Evolutionary conservation across 2,797 vertebrate genomes (phyloP), one percentile per base, ranked within the genome.

Genomic region (Amazonetta brasiliensis): DNA sequence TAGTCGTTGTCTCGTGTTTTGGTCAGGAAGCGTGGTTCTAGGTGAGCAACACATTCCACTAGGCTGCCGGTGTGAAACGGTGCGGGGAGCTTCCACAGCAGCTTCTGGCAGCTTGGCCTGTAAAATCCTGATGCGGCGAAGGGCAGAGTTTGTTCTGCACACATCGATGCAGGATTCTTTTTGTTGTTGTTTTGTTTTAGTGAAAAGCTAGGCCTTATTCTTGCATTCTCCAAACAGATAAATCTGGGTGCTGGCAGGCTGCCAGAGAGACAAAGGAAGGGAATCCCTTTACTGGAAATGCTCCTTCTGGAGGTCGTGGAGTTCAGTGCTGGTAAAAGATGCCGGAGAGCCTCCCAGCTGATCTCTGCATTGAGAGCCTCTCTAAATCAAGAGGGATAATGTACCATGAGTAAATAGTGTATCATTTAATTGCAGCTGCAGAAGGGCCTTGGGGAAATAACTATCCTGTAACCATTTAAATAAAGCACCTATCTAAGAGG

Each of bases 361-460:
- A 79, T 92, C 67, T 79, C 63, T 66, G 63, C 4, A 0, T 44
- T 28, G n/a, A 90, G 68, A 80, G 54, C 68, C 77, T 95, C 81
- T 95, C 55, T 92, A 37, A 94, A 74, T 84, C 82, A 87, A 92
- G 46, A 83, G 67, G 50, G n/a, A 62, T 92, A 80, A 85, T 43
- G 50, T 74, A 64, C 78, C 69, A n/a, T 72, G 75, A 89, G 50
- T 83, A 89, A 92, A 74, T 31, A 87, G 30, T 39, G 41, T 60
- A 31, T 83, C 52, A 25, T 84, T 94, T 96, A 75, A 94, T 93
- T 96, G 58, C 44, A n/a, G 58, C 84, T 91, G 66, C 76, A 35
- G 58, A 81, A 91, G 1, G 76, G 69, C 84, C 89, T 75, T 89
- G 73, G 87, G 82, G 76, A 87, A 92, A 78, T 66, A 46, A 39